Conservation (phyloP, 2,113 vertebrate genomes). For the Meriones unguiculatus region DNA sequence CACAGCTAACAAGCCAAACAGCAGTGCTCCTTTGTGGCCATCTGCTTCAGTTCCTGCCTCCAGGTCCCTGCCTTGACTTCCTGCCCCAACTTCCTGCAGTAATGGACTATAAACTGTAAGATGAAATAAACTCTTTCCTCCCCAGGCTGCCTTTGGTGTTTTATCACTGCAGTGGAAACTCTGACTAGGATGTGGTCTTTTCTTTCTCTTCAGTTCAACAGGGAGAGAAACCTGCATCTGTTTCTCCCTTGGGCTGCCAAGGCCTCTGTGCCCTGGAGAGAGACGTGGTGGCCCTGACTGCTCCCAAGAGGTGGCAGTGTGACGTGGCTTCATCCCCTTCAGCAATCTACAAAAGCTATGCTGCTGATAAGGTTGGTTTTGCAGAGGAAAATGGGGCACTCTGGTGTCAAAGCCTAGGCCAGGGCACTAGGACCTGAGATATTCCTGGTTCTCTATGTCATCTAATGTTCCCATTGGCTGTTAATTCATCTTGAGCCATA, state of each 20-base stretch:
- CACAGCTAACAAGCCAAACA: background rate
- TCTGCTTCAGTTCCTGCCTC: background rate
- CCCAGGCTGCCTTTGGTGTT: background rate
- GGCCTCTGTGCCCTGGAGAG: rapidly evolving
- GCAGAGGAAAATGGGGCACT: rapidly evolving
- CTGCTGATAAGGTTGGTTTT: no score
- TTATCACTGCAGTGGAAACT: background rate
- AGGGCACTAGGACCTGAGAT: background rate
- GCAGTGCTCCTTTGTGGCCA: background rate
- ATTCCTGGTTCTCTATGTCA: rapidly evolving
- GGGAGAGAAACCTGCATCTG: rapidly evolving
- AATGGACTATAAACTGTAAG: background rate
- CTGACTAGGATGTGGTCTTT: background rate
- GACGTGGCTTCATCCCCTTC: background rate
- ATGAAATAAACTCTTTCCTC: background rate
- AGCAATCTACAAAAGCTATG: rapidly evolving
- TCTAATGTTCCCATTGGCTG: no score
- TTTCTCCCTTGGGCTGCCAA: no score
- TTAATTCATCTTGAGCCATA: background rate
- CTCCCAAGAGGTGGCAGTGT: background rate
- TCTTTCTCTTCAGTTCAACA: background rate
- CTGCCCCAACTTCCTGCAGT: background rate
- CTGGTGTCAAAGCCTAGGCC: rapidly evolving
- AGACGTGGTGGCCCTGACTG: no score
- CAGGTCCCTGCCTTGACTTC: background rate